A percentile compares a stretch with the other conserved stretches of the same genome.
These are phyloP conservation scores for Ethmia dodecea DNA, from an alignment of 2,888 invertebrate genomes.

Conservation along the genomic window DNA sequence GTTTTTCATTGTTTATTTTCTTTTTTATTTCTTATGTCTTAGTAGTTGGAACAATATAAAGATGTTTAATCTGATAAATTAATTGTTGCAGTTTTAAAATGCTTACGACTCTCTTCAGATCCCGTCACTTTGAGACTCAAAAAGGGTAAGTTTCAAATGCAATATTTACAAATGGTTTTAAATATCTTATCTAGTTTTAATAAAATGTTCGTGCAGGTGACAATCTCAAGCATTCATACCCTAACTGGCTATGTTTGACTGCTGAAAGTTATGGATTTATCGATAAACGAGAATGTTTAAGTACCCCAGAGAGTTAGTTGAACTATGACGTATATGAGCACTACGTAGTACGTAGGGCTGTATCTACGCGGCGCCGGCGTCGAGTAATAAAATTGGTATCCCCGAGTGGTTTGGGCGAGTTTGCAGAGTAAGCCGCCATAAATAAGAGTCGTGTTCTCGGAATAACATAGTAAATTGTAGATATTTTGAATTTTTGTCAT, in stretches of 20 bases:
- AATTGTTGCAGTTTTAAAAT: constrained; percentile 91
- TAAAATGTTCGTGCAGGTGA: neutral
- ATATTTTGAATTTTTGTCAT: too few relatives aligned
- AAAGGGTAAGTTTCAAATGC: constrained; percentile 89
- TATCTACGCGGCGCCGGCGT: constrained; percentile 38
- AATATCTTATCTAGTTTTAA: too few relatives aligned
- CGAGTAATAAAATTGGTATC: constrained; percentile 52
- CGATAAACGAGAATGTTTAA: neutral
- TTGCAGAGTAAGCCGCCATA: constrained; percentile 49
- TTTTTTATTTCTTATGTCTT: constrained; percentile 17
- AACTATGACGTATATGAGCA: neutral
- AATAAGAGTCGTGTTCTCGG: constrained; percentile 50
- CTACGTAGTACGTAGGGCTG: constrained; percentile 1
- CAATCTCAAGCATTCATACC: too few relatives aligned
- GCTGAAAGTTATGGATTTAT: neutral
- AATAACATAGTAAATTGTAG: constrained; percentile 16
- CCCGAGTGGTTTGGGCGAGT: constrained; percentile 50
- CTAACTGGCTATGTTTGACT: too few relatives aligned
- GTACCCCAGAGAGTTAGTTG: neutral
- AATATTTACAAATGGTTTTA: neutral
- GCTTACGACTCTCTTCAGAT: constrained; percentile 93
- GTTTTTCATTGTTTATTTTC: constrained; percentile 22
- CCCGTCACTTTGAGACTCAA: constrained; percentile 93
- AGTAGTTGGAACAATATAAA: too few relatives aligned
- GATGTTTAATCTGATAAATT: constrained; percentile 26